Base-by-base conservation (phyloP, 2,113 vertebrate species). In the Alces alces region DNA sequence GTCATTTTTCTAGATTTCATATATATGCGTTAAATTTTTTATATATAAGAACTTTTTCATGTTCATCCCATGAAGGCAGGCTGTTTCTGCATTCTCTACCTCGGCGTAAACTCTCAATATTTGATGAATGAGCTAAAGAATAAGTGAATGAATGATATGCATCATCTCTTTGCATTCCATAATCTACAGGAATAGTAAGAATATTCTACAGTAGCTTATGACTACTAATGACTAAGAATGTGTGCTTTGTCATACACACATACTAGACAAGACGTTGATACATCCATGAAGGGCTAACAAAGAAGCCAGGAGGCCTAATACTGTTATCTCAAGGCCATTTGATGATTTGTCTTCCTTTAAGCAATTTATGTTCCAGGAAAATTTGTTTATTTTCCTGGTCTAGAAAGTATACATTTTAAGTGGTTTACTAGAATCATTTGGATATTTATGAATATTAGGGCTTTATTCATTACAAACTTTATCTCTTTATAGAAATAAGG, bases 131-230 rank as follows among this genome's bases (percentile, higher is more conserved):
- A 86, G 78, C 79, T 78, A 70, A 84, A 79, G 19, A 93, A 86
- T 85, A 23, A 87, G 28, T 45, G 60, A 60, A 64, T 47, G 33
- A 66, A 2, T 80, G 30, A 39, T 47, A n/a, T 76, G n/a, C 57
- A 76, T 61, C 39, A 93, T 91, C 14, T 91, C 86, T 93, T 82
- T 87, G 73, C 86, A 94, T 86, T 73, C 60, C 66, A 39, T 47
- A 78, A 47, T 14, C 33, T 86, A 39, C 1, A 58, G 92, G 39
- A 50, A 60, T 28, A 90, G 27, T 58, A 45, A 2, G 9, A 70
- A 12, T 2, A n/a, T 76, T 91, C 36, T 39, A 39, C 39, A 39
- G 19, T 70, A 70, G 66, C 66, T 39, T 39, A 39, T 70, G n/a
- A 70, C 66, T 23, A 70, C 19, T 70, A 36, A 70, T 36, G n/a